These are phyloP conservation scores for Chelidonichthys spinosus DNA, from an alignment of 2,797 vertebrate species.

Conservation along the genomic window DNA sequence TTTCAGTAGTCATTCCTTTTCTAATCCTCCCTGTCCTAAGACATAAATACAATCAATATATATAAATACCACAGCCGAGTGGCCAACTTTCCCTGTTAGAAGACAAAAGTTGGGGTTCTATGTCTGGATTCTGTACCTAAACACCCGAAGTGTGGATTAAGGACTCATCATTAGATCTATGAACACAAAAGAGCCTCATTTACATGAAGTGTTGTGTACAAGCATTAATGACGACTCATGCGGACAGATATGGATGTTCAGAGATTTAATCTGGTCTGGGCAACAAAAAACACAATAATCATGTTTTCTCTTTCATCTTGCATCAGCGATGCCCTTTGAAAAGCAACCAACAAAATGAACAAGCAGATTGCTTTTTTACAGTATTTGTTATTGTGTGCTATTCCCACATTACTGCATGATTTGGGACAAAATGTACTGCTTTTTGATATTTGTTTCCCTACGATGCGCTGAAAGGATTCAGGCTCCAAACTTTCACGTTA, in stretches of 20 bases:
- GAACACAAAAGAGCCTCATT: neutral
- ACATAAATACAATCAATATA: conserved; percentile 4
- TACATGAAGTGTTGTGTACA: neutral
- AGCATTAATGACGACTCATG: neutral
- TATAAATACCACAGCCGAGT: conserved; percentile 14
- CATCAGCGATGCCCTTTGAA: conserved; percentile 13
- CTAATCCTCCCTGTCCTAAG: conserved; percentile 18
- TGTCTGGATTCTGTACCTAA: neutral
- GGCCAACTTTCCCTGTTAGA: conserved; percentile 13
- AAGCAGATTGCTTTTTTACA: neutral
- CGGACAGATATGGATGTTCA: neutral
- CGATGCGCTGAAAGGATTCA: neutral
- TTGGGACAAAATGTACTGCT: neutral
- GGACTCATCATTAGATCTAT: neutral
- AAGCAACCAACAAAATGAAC: neutral
- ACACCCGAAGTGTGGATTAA: neutral
- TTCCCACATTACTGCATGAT: neutral
- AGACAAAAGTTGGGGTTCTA: conserved; percentile 11
- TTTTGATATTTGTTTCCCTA: neutral
- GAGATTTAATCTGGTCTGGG: neutral
- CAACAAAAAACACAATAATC: neutral
- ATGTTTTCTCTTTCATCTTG: neutral
- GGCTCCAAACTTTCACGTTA: neutral
- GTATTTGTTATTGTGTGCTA: neutral
- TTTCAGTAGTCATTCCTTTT: neutral